phyloP scores from a whole-genome alignment of 2,888 invertebrate genomes.

The Tuberolachnus salignus region DNA sequence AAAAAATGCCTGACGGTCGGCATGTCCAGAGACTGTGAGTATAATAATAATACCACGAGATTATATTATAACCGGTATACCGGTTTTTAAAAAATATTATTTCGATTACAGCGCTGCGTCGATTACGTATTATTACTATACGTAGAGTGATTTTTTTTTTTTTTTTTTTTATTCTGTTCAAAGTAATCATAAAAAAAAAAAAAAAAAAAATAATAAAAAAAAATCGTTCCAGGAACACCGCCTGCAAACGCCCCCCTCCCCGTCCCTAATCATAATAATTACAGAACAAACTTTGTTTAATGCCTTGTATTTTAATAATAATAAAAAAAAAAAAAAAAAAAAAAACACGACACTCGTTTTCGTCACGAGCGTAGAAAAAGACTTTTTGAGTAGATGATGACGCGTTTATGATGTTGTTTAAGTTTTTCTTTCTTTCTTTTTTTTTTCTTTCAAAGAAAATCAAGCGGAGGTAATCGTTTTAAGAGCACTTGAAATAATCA shows the following conservation, averaged over 20 bases:
- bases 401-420: background rate
- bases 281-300: background rate
- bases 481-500: constrained; percentile 9
- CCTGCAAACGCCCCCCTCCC: too few species aligned
- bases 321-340: too few species aligned
- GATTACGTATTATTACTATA: too few species aligned
- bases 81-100: too few species aligned
- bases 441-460: constrained; percentile 6
- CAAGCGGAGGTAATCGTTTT: constrained; percentile 25
- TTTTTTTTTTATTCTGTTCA: too few species aligned
- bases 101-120: too few species aligned
- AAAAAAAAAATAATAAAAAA: too few species aligned
- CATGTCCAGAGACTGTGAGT: constrained; percentile 97
- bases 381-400: too few species aligned
- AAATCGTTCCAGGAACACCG: too few species aligned
- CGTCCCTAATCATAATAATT: background rate
- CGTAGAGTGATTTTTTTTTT: too few species aligned
- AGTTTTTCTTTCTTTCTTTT: too few species aligned
- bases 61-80: background rate
- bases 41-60: constrained; percentile 58
- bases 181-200: too few species aligned
- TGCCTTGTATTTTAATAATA: background rate
- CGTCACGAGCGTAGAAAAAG: background rate
- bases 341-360: background rate
- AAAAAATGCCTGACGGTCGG: constrained; percentile 95